Evolutionary conservation across 2,888 invertebrate genomes (phyloP).

Genomic region (Leptinotarsa tumamoca): DNA sequence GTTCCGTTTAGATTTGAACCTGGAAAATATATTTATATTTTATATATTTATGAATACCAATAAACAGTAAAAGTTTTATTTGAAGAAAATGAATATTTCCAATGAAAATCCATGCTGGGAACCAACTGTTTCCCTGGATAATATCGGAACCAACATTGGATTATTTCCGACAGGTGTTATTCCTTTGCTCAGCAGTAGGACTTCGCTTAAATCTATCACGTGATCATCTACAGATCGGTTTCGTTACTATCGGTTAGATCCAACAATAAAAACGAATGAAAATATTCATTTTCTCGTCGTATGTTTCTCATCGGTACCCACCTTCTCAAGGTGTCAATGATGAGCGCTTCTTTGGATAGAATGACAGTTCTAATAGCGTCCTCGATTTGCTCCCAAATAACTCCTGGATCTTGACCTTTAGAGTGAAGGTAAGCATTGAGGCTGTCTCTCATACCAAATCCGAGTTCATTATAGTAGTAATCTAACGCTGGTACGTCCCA

Average conservation of each 20-base stretch:
- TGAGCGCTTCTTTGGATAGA: conserved; percentile 78
- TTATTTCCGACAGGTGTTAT: no score
- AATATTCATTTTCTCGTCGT: neutral
- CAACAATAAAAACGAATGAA: no score
- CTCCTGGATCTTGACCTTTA: conserved; percentile 76
- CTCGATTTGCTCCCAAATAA: conserved; percentile 85
- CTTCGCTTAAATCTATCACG: no score
- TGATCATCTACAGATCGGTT: no score
- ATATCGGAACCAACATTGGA: no score
- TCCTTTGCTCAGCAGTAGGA: no score
- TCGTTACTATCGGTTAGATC: neutral
- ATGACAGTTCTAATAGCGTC: conserved; percentile 80
- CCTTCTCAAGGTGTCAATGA: conserved; percentile 72
- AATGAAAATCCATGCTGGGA: no score
- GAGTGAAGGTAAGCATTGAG: conserved; percentile 81
- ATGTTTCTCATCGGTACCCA: conserved; percentile 41
- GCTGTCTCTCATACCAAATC: conserved; percentile 87
- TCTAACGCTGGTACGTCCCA: conserved; percentile 90
- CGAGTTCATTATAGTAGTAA: conserved; percentile 77
- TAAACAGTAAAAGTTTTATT: no score
- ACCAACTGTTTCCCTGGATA: no score
- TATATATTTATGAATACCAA: no score
- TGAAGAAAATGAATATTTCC: no score
- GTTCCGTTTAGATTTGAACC: conserved; percentile 70
- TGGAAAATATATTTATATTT: conserved; percentile 44